Conservation (phyloP, 2,888 invertebrate species). For the Amphipoea lucens region DNA sequence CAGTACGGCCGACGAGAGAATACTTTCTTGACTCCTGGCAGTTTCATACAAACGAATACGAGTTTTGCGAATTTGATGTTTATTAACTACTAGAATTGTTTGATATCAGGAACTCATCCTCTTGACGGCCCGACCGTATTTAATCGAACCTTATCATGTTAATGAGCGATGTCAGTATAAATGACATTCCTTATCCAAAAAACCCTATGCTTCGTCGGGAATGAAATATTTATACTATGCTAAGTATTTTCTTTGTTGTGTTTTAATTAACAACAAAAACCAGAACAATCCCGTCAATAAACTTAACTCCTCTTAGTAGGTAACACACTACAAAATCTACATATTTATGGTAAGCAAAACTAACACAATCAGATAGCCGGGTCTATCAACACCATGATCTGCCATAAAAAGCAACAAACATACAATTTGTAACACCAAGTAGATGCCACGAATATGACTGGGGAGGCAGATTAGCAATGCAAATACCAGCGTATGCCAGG, state of each 20-base stretch:
- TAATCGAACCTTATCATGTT: too few species aligned
- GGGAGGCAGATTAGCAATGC: constrained; percentile 70
- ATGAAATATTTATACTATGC: neutral
- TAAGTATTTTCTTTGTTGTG: neutral
- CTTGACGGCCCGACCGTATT: neutral
- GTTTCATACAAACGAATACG: neutral
- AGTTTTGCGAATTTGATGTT: neutral
- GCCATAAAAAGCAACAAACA: constrained; percentile 61
- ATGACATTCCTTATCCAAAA: neutral
- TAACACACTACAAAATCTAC: constrained; percentile 22
- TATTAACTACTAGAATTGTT: neutral
- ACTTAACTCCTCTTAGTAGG: neutral
- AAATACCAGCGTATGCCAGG: constrained; percentile 64
- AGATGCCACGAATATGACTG: constrained; percentile 65
- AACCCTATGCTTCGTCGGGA: neutral
- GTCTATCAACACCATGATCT: constrained; percentile 58
- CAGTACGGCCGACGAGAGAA: too few species aligned
- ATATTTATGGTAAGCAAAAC: constrained; percentile 24
- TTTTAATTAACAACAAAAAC: neutral
- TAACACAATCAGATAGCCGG: constrained; percentile 26
- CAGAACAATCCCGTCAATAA: neutral
- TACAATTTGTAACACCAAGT: constrained; percentile 58
- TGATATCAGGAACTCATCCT: neutral
- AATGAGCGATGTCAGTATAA: neutral
- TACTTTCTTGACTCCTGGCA: neutral